Evolutionary conservation across 1,140 invertebrate species (phyloP).

Genomic region (Berghia stephanieae): DNA sequence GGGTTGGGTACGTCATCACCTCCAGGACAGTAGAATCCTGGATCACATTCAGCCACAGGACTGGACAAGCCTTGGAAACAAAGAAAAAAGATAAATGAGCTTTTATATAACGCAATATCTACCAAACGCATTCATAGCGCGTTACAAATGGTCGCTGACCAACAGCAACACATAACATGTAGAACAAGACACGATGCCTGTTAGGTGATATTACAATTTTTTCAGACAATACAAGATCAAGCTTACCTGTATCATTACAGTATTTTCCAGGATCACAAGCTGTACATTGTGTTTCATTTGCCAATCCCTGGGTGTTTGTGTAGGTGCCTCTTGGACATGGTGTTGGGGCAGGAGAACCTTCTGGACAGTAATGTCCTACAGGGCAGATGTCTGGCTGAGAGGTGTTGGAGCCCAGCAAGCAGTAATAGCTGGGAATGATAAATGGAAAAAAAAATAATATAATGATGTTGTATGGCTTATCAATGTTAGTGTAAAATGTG

Average conservation of each 20-base stretch:
- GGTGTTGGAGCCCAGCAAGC: constrained; percentile 52
- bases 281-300: constrained; percentile 49
- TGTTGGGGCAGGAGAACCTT: constrained; percentile 45
- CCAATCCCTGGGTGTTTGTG: constrained; percentile 52
- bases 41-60: constrained; percentile 52
- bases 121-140: no score
- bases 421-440: constrained; percentile 58
- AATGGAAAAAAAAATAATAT: not conserved
- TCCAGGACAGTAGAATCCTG: constrained; percentile 62
- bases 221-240: constrained; percentile 3
- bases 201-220: no score
- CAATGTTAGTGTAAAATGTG: no score
- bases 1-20: constrained; percentile 53
- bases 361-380: constrained; percentile 56
- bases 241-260: constrained; percentile 58
- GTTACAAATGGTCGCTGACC: no score
- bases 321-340: constrained; percentile 56
- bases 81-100: no score
- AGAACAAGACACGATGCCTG: no score
- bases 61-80: constrained; percentile 53
- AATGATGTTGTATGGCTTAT: not conserved
- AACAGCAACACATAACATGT: no score
- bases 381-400: constrained; percentile 51
- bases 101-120: no score
- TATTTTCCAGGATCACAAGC: constrained; percentile 58